Percentiles rank a stretch among this genome's conserved stretches.
Conservation (phyloP, 2,113 vertebrate species). For the Mus pahari region DNA sequence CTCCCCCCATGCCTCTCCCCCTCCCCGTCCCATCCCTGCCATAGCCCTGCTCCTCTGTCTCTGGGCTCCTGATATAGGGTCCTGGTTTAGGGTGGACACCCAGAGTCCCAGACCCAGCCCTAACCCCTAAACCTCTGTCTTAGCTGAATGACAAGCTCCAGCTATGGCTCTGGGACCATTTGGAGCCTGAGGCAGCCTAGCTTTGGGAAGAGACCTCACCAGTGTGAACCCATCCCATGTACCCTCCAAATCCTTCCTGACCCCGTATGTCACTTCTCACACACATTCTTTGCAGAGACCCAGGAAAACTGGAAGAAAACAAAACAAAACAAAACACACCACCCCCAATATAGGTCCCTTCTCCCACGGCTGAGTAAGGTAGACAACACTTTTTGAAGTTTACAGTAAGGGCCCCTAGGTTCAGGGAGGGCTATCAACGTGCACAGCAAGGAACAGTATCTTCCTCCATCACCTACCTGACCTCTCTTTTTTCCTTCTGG, state of each 20-base stretch:
- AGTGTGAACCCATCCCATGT: not conserved
- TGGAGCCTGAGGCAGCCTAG: not conserved
- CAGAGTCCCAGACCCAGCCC: not conserved
- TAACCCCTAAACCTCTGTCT: not conserved
- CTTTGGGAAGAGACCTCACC: not conserved
- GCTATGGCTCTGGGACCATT: not conserved
- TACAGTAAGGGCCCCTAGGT: not conserved
- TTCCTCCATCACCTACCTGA: slow-evolving; percentile 90
- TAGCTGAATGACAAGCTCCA: not conserved
- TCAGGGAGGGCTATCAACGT: slow-evolving; percentile 36
- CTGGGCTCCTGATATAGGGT: not conserved
- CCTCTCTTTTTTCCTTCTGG: slow-evolving; percentile 91
- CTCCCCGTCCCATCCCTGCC: too few relatives aligned
- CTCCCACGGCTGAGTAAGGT: not conserved
- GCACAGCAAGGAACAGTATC: not conserved
- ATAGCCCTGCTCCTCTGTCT: not conserved
- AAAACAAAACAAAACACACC: not conserved
- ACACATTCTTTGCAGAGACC: not conserved
- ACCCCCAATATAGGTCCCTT: not conserved
- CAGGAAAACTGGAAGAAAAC: not conserved
- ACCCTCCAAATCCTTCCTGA: not conserved
- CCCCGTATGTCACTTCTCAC: not conserved
- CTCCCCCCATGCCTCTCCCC: not conserved
- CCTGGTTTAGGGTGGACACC: not conserved
- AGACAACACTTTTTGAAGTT: not conserved